Evolutionary conservation across 2,888 invertebrate genomes (phyloP).

Genomic region (Apamea epomidion): DNA sequence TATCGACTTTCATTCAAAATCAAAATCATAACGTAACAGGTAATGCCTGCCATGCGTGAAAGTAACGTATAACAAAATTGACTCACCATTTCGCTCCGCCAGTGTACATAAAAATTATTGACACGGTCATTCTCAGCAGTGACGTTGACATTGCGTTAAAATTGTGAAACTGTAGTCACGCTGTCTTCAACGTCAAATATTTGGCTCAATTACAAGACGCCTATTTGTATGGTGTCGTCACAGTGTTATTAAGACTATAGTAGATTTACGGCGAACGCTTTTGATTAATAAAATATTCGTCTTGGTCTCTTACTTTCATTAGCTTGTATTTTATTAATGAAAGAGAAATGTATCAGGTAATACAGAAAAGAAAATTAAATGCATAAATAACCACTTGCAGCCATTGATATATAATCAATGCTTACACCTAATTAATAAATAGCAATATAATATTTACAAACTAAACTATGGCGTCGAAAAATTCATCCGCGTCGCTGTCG

Average conservation of each 20-base stretch:
- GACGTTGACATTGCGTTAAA: slow-evolving; percentile 1
- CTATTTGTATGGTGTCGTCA: background rate
- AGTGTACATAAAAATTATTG: slow-evolving; percentile 15
- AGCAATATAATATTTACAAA: background rate
- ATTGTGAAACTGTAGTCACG: slow-evolving; percentile 15
- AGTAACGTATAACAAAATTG: background rate
- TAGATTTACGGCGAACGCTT: background rate
- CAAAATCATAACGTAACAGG: background rate
- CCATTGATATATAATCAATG: too few species aligned
- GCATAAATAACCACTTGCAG: too few species aligned
- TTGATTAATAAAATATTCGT: background rate
- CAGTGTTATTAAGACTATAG: background rate
- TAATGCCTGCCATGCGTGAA: background rate
- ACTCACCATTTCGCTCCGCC: background rate
- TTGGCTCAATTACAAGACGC: slow-evolving; percentile 2
- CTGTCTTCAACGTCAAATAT: slow-evolving; percentile 7
- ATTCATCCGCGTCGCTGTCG: background rate
- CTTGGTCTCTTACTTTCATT: background rate
- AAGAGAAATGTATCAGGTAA: background rate
- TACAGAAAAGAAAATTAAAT: background rate
- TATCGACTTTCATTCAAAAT: background rate
- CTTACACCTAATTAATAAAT: too few species aligned
- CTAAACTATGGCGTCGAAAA: background rate
- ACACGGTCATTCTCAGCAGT: slow-evolving; percentile 14
- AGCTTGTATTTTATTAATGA: too few species aligned